Conservation (phyloP, 1,140 invertebrate genomes). For the Protaetia brevitarsis region DNA sequence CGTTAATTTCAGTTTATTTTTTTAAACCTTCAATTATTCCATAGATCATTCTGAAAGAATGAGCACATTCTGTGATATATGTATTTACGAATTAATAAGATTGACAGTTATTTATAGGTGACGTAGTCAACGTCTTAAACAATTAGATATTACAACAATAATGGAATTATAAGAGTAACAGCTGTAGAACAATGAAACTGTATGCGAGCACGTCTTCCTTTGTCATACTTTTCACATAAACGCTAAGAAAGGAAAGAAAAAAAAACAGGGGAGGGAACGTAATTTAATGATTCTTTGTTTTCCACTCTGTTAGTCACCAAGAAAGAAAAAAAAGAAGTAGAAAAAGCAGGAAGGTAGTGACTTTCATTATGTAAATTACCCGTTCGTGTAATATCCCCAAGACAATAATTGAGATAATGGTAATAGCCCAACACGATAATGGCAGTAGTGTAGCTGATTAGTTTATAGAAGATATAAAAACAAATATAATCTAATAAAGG, state of each 20-base stretch:
- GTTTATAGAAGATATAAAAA: not conserved
- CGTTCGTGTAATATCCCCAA: not conserved
- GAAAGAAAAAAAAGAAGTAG: not conserved
- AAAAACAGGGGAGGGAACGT: not conserved
- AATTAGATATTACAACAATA: not conserved
- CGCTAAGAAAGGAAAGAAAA: not conserved
- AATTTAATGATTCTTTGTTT: slow-evolving; percentile 2
- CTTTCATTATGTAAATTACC: slow-evolving; percentile 11
- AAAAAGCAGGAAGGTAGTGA: not conserved
- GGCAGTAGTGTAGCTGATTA: not conserved
- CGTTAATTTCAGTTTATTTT: no score
- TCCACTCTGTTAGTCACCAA: not conserved
- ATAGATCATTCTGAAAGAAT: no score
- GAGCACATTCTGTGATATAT: no score
- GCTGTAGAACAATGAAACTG: not conserved
- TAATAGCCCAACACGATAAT: not conserved
- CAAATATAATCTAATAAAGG: no score
- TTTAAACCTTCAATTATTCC: no score
- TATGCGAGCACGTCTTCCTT: not conserved
- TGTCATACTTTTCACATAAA: slow-evolving; percentile 3
- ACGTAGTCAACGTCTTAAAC: not conserved
- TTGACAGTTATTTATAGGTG: not conserved
- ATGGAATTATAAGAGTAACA: not conserved
- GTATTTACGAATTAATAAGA: no score
- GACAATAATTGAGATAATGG: slow-evolving; percentile 15